A percentile compares a stretch with the other conserved stretches of the same genome.
These are phyloP conservation scores for Triops longicaudatus DNA, from an alignment of 1,140 invertebrate species.

Conservation along the genomic window DNA sequence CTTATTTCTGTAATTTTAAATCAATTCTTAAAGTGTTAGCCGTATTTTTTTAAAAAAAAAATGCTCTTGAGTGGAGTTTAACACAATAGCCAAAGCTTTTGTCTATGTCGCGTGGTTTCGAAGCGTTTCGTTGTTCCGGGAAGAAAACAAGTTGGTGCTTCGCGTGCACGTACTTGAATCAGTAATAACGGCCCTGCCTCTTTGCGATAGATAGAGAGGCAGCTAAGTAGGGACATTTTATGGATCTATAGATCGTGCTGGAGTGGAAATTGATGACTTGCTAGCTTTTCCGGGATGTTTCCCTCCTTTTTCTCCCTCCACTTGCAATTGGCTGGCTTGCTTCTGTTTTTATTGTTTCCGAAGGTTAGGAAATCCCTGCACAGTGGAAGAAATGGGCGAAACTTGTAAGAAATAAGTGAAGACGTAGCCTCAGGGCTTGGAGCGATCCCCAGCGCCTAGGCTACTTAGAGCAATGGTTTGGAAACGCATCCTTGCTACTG, in stretches of 20 bases:
- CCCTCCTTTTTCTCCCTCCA: not conserved
- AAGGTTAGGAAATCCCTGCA: not conserved
- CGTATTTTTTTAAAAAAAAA: too few relatives aligned
- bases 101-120: too few relatives aligned
- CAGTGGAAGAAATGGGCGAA: not conserved
- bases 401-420: not conserved
- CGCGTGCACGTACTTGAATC: not conserved
- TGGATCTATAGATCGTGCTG: not conserved
- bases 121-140: too few relatives aligned
- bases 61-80: too few relatives aligned
- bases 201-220: not conserved
- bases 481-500: not conserved
- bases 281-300: not conserved
- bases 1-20: too few relatives aligned
- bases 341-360: not conserved
- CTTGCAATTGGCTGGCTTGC: not conserved
- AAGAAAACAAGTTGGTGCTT: not conserved
- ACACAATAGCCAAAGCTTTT: too few relatives aligned
- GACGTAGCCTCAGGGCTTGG: not conserved
- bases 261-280: not conserved
- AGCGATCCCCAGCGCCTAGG: not conserved
- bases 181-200: too few relatives aligned
- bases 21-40: too few relatives aligned
- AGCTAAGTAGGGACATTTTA: not conserved
- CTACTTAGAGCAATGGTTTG: slow-evolving; percentile 15